Conservation (phyloP, 2,797 vertebrate genomes). For the Notamacropus eugenii region DNA sequence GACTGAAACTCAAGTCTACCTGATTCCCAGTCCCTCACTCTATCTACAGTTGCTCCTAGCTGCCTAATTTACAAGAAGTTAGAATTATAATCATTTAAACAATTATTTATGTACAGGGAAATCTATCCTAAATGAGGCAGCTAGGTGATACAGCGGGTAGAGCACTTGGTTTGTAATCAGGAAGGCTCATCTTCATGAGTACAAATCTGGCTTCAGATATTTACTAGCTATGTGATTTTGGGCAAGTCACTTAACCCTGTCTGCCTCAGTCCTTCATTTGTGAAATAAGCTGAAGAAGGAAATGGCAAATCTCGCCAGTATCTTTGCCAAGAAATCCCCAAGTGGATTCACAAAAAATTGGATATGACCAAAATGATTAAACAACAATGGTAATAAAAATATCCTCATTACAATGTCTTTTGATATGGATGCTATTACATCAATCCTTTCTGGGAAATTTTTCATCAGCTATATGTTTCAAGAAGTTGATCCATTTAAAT, state of each 20-base stretch:
- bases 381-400: neutral
- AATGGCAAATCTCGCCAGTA: neutral
- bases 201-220: neutral
- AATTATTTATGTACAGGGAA: neutral
- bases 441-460: neutral
- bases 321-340: neutral
- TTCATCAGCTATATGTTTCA: neutral
- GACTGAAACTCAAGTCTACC: neutral
- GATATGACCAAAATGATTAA: neutral
- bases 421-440: neutral
- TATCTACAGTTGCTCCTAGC: too few relatives aligned
- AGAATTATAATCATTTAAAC: neutral
- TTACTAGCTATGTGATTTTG: neutral
- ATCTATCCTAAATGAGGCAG: neutral
- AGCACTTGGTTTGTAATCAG: neutral
- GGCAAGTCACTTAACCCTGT: neutral
- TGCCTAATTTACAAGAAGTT: neutral
- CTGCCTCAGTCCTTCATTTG: neutral
- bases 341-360: neutral
- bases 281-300: neutral
- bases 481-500: neutral
- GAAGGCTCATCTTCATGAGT: neutral
- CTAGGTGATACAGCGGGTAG: too few relatives aligned
- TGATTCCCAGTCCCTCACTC: neutral
- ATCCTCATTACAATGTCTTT: neutral